Base-by-base conservation (phyloP, 1,140 invertebrate species). In the Centruroides sculpturatus region DNA sequence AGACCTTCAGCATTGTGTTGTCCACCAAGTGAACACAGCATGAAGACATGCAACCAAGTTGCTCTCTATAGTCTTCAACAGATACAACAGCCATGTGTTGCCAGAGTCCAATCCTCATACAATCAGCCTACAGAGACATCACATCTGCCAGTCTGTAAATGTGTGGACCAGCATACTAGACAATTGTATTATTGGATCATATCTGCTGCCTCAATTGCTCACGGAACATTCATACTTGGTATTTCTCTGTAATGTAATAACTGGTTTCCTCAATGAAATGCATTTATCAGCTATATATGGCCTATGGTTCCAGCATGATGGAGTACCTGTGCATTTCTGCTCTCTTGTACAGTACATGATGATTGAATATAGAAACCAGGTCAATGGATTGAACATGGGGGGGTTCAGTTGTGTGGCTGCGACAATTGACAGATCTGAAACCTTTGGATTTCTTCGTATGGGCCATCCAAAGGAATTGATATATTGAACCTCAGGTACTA, bases 391-490 rank as follows among this genome's bases (percentile, higher is more conserved):
- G 36, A 7, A 7, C 36, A 41, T 41, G 36, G 36, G 36, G 36
- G n/a, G n/a, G 41, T 41, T 6, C 8, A 41, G 41, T 41, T 3
- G 41, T 6, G 41, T 41, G 73, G 74, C 72, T 71, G 59, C 63
- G 73, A 58, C 59, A 70, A 56, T 73, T 67, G 11, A 72, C 73
- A 4, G 75, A 77, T 62, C 64, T 75, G 57, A 74, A 68, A 59
- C 67, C 69, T 47, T 61, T 71, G 56, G 73, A 76, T 67, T 75
- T 72, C 68, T 73, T 73, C 67, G 65, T 72, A 56, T 74, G 71
- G 70, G 69, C 5, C 36, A 61, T 57, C 41, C 36, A 36, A 61
- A 61, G 59, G 55, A 36, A 56, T 46, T 56, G 36, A 47, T 56
- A 4, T 56, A 56, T 46, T 12, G 35, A 46, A 12, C 13, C 35